Evolutionary conservation across 2,797 vertebrate genomes (phyloP).

Genomic region (Chrysocyon brachyurus): DNA sequence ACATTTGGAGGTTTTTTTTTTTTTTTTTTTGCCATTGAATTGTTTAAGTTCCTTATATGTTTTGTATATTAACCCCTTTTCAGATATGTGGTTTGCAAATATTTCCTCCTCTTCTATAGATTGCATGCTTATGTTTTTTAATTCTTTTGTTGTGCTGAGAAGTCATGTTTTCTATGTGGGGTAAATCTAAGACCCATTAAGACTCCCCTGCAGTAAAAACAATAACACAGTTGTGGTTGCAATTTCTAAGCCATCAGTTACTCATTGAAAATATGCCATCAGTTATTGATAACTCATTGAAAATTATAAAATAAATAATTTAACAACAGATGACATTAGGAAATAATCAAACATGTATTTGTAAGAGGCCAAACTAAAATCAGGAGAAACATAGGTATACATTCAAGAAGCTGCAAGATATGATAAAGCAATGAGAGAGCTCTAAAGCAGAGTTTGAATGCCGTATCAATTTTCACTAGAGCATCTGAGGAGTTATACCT

Average conservation of each 20-base stretch:
- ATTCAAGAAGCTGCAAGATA: background rate
- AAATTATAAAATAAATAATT: background rate
- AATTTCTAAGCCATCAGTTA: background rate
- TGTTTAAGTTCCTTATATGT: background rate
- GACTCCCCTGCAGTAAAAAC: background rate
- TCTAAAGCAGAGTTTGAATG: background rate
- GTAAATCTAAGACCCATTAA: background rate
- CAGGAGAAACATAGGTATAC: background rate
- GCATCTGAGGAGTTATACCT: background rate
- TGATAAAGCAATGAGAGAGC: background rate
- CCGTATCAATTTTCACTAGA: background rate
- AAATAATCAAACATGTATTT: background rate
- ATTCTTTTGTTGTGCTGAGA: background rate
- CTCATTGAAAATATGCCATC: background rate
- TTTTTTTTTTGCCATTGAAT: background rate
- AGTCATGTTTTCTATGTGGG: background rate
- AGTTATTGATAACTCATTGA: too few species aligned
- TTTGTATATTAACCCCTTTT: background rate
- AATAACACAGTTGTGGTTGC: background rate
- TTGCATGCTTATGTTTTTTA: background rate
- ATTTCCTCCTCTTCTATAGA: background rate
- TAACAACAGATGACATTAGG: background rate
- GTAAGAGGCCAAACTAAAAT: background rate
- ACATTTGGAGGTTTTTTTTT: background rate
- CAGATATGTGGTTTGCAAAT: background rate